These are phyloP conservation scores for Anarsia innoxiella DNA, from an alignment of 2,888 invertebrate species.

Conservation along the genomic window DNA sequence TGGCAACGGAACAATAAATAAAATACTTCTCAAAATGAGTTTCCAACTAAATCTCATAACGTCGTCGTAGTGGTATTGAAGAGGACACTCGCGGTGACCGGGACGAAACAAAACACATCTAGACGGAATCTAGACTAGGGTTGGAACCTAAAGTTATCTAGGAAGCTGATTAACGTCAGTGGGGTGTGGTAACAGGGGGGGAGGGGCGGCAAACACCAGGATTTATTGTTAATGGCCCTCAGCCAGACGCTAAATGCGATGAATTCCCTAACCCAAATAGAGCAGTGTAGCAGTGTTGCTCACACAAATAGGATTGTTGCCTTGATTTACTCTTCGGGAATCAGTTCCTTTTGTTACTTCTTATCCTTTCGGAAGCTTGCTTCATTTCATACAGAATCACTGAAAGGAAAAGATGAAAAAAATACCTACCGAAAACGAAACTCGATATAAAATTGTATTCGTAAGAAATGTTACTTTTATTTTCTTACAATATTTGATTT, in stretches of 20 bases:
- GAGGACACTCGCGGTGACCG: slow-evolving; percentile 9
- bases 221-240: slow-evolving; percentile 65
- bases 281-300: slow-evolving; percentile 9
- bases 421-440: too few relatives aligned
- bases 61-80: slow-evolving; percentile 21
- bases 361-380: slow-evolving; percentile 1
- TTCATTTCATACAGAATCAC: slow-evolving; percentile 2
- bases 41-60: slow-evolving; percentile 42
- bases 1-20: too few relatives aligned
- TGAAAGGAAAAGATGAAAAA: not conserved
- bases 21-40: too few relatives aligned
- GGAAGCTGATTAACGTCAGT: slow-evolving; percentile 64
- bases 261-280: slow-evolving; percentile 34
- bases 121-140: slow-evolving; percentile 40
- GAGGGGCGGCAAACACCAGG: slow-evolving; percentile 49
- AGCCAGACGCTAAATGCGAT: slow-evolving; percentile 51
- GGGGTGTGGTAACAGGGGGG: slow-evolving; percentile 34
- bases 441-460: too few relatives aligned
- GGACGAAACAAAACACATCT: slow-evolving; percentile 19
- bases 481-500: too few relatives aligned
- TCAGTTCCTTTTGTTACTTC: slow-evolving; percentile 7
- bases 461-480: too few relatives aligned
- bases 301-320: slow-evolving; percentile 12
- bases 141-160: too few relatives aligned
- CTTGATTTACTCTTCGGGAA: slow-evolving; percentile 9